Percentiles rank a stretch among this genome's conserved stretches.
These are phyloP conservation scores for Lontra canadensis DNA, from an alignment of 2,113 vertebrate species.

Conservation along the genomic window DNA sequence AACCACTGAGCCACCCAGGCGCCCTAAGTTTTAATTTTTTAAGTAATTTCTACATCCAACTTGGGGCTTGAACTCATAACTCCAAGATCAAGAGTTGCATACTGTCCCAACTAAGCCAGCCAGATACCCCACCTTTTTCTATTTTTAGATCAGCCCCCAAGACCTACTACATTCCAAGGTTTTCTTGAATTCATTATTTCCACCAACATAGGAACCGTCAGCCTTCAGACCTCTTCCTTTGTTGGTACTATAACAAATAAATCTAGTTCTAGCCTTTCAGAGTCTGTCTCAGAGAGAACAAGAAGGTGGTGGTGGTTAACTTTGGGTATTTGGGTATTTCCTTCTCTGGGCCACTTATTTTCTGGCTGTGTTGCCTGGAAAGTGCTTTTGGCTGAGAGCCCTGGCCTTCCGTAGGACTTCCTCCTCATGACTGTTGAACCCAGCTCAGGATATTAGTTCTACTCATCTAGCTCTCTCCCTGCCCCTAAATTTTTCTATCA, in stretches of 20 bases:
- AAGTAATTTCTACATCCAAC: background rate
- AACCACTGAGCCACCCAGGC: too few relatives aligned
- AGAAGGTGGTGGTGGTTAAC: background rate
- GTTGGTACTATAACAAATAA: background rate
- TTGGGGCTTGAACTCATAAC: background rate
- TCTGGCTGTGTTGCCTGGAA: constrained; percentile 1
- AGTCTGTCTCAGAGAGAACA: constrained; percentile 49
- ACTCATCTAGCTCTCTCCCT: background rate
- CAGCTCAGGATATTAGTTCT: constrained; percentile 32
- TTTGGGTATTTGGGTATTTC: constrained; percentile 42
- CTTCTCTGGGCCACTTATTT: constrained; percentile 39
- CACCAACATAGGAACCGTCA: background rate
- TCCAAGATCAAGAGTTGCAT: background rate
- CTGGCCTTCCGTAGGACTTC: constrained; percentile 23
- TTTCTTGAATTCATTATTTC: constrained; percentile 43
- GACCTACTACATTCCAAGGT: background rate
- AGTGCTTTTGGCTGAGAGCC: background rate
- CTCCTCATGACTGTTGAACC: background rate
- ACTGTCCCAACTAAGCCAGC: background rate
- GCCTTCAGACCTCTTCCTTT: constrained; percentile 48
- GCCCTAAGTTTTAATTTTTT: background rate
- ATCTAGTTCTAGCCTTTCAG: constrained; percentile 50
- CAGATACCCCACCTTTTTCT: background rate
- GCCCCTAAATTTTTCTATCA: background rate
- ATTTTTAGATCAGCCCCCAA: constrained; percentile 35